Evolutionary conservation across 2,113 vertebrate genomes (phyloP), one percentile per base, ranked within the genome.

Genomic region (Amia ocellicauda): DNA sequence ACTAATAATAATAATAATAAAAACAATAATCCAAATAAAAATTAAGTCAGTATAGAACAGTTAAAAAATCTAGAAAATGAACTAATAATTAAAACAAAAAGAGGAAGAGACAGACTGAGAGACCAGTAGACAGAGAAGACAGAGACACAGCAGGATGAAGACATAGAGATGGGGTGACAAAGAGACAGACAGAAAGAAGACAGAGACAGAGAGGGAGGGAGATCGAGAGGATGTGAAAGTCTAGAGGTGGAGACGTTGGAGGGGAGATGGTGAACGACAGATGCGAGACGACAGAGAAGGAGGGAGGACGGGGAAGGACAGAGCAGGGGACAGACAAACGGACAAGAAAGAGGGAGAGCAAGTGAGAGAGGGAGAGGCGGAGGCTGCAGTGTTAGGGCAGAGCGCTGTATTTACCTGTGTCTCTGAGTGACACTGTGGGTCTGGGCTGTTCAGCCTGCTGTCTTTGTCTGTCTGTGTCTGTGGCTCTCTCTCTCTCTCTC

Each of bases 71-170:
- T n/a, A n/a, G n/a, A n/a, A n/a, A n/a, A n/a, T n/a, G n/a, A n/a
- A n/a, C n/a, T n/a, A n/a, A n/a, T n/a, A n/a, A n/a, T n/a, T n/a
- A n/a, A n/a, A n/a, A n/a, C n/a, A n/a, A n/a, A n/a, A n/a, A n/a
- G 19, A 60, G 23, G 53, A 26, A 31, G 14, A 41, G 43, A 67
- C 14, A 67, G 16, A n/a, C 29, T 62, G 54, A 41, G 49, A 14
- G 49, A 40, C 19, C n/a, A 1, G 1, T 7, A 28, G 28, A 40
- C 7, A 7, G 19, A 27, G 58, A 0, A n/a, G n/a, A n/a, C n/a
- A n/a, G n/a, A 14, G 17, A 66, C 36, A 69, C 3, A 71, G 19
- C 42, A 22, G 60, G n/a, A 60, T 4, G 28, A 41, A 43, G 14
- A 41, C 28, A 22, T 26, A 57, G 1, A n/a, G 54, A 22, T 20